Evolutionary conservation across 1,140 invertebrate genomes (phyloP).

Genomic region (Trypoxylus dichotomus): DNA sequence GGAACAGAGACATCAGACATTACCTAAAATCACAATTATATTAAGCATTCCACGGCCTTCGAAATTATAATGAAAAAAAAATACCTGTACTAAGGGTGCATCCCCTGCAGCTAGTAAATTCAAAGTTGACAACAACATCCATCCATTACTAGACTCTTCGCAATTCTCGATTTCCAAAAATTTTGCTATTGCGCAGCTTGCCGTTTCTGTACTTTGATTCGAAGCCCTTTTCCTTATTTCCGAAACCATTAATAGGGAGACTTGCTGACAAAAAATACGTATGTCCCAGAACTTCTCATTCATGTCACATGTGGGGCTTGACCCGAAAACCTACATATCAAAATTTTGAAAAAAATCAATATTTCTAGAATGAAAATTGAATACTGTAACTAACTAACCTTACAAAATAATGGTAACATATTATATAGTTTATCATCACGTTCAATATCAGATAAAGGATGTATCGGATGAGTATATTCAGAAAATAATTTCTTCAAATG

Average conservation of each 20-base stretch:
- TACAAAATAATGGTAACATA: conserved; percentile 97
- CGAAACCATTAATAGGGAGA: conserved; percentile 92
- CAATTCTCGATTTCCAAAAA: conserved; percentile 92
- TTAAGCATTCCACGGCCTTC: neutral
- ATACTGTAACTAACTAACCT: conserved; percentile 64
- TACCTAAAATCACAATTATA: conserved; percentile 62
- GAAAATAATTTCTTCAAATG: conserved; percentile 95
- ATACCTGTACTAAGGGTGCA: conserved; percentile 69
- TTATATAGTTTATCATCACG: conserved; percentile 94
- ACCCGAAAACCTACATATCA: conserved; percentile 80
- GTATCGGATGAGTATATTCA: conserved; percentile 86
- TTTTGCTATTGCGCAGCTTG: conserved; percentile 93
- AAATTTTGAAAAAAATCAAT: neutral
- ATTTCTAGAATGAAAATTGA: neutral
- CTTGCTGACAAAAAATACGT: conserved; percentile 89
- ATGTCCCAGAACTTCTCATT: conserved; percentile 95
- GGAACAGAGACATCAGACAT: conserved; percentile 95
- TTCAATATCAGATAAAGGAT: conserved; percentile 78
- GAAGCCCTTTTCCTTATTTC: conserved; percentile 91
- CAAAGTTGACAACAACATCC: conserved; percentile 91
- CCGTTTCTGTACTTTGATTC: conserved; percentile 93
- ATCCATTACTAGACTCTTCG: conserved; percentile 93
- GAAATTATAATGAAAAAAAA: neutral
- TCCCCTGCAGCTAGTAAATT: conserved; percentile 89
- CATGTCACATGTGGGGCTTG: conserved; percentile 88